Percentiles rank a stretch among this genome's conserved stretches.
phyloP scores from a whole-genome alignment of 1,140 invertebrate species.

The Eurosta solidaginis region DNA sequence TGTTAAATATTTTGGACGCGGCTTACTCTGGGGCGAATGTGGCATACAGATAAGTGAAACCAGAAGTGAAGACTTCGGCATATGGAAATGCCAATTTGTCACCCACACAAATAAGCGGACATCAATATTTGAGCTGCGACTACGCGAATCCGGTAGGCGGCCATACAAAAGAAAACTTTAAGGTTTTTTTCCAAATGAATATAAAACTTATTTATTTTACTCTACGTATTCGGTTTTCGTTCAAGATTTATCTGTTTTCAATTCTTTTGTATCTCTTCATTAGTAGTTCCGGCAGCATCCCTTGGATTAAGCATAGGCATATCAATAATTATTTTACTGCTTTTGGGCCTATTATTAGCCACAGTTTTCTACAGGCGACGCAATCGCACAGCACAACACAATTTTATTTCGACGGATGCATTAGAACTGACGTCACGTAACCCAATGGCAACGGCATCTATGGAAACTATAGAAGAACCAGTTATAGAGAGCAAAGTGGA shows the following conservation, averaged over 20 bases:
- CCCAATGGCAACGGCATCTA: background rate
- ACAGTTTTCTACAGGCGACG: slow-evolving; percentile 33
- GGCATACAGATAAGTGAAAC: slow-evolving; percentile 30
- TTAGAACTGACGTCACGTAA: background rate
- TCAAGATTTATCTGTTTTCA: background rate
- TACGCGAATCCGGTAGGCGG: slow-evolving; percentile 35
- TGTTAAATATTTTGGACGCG: slow-evolving; percentile 35
- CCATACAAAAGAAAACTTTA: slow-evolving; percentile 36
- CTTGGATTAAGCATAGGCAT: slow-evolving; percentile 33
- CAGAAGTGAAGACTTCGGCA: slow-evolving; percentile 31
- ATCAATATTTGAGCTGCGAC: slow-evolving; percentile 26
- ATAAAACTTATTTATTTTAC: background rate
- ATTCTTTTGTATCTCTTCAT: background rate
- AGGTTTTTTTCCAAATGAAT: slow-evolving; percentile 9
- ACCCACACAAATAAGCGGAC: background rate
- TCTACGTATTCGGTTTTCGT: background rate
- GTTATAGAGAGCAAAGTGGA: background rate
- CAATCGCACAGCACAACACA: slow-evolving; percentile 31
- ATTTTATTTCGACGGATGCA: slow-evolving; percentile 31
- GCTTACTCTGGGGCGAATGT: slow-evolving; percentile 33
- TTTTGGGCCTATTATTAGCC: slow-evolving; percentile 29
- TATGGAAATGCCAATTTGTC: slow-evolving; percentile 36
- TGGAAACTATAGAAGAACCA: background rate
- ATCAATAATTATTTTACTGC: slow-evolving; percentile 32
- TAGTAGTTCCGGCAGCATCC: slow-evolving; percentile 9